Evolutionary conservation across 2,797 vertebrate species (phyloP), one percentile per base, ranked within the genome.

Genomic region (Prionace glauca): DNA sequence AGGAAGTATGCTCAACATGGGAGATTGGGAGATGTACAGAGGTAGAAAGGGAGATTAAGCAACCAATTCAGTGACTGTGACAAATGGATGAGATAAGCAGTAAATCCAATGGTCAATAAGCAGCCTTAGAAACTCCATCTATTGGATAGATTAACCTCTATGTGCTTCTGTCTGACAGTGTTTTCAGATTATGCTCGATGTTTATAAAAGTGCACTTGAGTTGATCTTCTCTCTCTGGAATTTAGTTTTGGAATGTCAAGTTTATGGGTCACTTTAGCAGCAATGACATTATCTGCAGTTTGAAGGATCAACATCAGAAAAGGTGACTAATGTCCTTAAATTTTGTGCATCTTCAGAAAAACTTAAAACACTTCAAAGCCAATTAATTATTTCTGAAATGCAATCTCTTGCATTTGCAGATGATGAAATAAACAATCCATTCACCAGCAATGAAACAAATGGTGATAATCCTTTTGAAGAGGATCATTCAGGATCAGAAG

Each of bases 381-480:
- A 62, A 56, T 77, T 0, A 29, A 88, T 56, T 88, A 88, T 56
- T 88, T 60, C 60, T 60, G 11, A 60, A 90, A 29, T 32, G 22
- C 87, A 90, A 90, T 60, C 26, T 14, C n/a, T 29, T 69, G 16
- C 18, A 29, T 10, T 74, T n/a, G n/a, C 99, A 0, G 99, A 99
- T 4, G 99, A 99, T 36, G 99, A 99, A 96, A 97, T 98, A 0
- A 98, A 97, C 79, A 98, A 98, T 71, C 99, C 99, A 22, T 99
- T 99, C 95, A 99, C 99, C 90, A 97, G 98, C 90, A 97, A 96
- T n/a, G 98, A 98, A 29, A 96, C 98, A 81, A 99, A 98, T 0
- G 98, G 98, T 10, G 98, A 99, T 11, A 99, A 99, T 96, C 99
- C 99, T 0, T 99, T 99, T 81, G 99, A 99, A 29, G 99, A 99